A percentile compares a stretch with the other conserved stretches of the same genome.
These are phyloP conservation scores for Nematopogon swammerdamellus DNA, from an alignment of 2,888 invertebrate species.

Conservation along the genomic window DNA sequence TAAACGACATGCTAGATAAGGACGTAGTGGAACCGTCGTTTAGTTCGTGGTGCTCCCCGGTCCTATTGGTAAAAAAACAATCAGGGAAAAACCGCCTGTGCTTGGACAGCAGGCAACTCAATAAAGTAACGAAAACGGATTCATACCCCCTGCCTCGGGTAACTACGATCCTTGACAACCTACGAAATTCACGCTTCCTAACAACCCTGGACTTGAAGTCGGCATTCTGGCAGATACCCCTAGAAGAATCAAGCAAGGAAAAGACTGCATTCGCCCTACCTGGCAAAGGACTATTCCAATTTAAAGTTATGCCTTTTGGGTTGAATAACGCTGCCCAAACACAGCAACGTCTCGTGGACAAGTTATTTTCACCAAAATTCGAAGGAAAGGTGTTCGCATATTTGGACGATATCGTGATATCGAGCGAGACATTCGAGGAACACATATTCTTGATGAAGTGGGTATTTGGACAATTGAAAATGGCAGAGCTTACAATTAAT, in stretches of 20 bases:
- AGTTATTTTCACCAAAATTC: conserved; percentile 4
- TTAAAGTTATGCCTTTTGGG: conserved; percentile 9
- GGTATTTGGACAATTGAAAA: conserved; percentile 6
- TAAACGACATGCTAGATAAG: conserved; percentile 4
- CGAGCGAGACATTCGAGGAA: conserved; percentile 2
- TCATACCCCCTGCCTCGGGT: conserved; percentile 3
- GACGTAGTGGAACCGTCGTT: conserved; percentile 6
- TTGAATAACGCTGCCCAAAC: conserved; percentile 7
- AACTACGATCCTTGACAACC: conserved; percentile 7
- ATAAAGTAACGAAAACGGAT: conserved; percentile 9
- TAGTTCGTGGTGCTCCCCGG: conserved; percentile 9
- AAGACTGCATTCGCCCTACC: conserved; percentile 2
- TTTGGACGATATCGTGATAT: conserved; percentile 7
- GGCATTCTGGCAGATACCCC: conserved; percentile 12
- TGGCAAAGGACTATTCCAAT: conserved; percentile 6
- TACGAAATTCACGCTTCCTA: conserved; percentile 1
- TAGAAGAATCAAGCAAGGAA: conserved; percentile 6
- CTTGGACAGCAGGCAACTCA: conserved; percentile 11
- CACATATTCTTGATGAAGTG: not conserved
- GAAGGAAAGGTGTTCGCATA: conserved; percentile 5
- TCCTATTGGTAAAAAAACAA: conserved; percentile 5
- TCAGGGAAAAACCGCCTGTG: conserved; percentile 7
- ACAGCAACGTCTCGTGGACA: conserved; percentile 8
- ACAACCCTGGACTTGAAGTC: conserved; percentile 10
- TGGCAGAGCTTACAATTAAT: conserved; percentile 9